These are phyloP conservation scores for Rhizomys pruinosus DNA, from an alignment of 2,113 vertebrate genomes.

Conservation along the genomic window DNA sequence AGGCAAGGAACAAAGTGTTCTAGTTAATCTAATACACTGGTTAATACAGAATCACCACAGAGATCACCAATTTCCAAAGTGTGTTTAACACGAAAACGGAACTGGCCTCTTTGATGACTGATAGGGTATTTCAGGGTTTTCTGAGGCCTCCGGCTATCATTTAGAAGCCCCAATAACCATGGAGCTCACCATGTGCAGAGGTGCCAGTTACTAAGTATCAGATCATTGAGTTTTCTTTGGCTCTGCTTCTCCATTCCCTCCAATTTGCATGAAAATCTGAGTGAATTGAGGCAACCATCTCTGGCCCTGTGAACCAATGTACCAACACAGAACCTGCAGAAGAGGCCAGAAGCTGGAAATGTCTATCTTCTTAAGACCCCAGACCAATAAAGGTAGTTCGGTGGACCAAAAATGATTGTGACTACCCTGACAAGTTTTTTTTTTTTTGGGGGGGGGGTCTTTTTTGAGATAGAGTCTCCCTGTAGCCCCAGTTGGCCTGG, in stretches of 20 bases:
- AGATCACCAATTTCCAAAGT: conserved; percentile 59
- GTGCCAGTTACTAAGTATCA: conserved; percentile 52
- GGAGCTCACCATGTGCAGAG: background rate
- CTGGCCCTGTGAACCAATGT: background rate
- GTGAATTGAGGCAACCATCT: conserved; percentile 10
- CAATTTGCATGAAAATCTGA: conserved; percentile 46
- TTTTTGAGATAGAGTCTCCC: no score
- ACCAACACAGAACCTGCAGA: background rate
- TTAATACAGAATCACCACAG: conserved; percentile 28
- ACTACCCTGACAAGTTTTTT: background rate
- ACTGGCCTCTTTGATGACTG: conserved; percentile 63
- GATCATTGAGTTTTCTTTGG: conserved; percentile 47
- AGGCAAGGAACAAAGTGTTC: conserved; percentile 50
- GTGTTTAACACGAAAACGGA: conserved; percentile 56
- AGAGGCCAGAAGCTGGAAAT: background rate
- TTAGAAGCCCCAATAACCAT: conserved; percentile 36
- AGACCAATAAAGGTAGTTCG: conserved; percentile 39
- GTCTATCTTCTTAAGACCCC: background rate
- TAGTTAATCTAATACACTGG: conserved; percentile 67
- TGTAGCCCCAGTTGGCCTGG: no score
- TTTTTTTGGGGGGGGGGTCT: no score
- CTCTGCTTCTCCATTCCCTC: background rate
- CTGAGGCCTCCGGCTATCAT: conserved; percentile 51
- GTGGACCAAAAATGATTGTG: background rate
- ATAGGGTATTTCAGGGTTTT: conserved; percentile 65